phyloP scores from a whole-genome alignment of 2,888 invertebrate species.

The Dolomedes plantarius region DNA sequence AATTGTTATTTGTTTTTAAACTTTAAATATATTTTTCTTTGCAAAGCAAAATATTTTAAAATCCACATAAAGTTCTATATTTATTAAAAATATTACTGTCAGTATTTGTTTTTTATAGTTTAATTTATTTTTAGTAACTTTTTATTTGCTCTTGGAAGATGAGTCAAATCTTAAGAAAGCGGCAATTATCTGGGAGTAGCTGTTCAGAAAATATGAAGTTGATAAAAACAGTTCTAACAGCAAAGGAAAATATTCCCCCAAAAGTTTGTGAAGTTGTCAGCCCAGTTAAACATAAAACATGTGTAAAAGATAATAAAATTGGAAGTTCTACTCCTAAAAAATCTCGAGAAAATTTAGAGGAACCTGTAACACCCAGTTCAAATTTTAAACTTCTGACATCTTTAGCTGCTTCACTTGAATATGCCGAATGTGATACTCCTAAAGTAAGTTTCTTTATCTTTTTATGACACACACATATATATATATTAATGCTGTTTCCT shows the following conservation, averaged over 20 bases:
- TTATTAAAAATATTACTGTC: no score
- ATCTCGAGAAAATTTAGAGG: background rate
- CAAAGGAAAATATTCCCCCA: constrained; percentile 53
- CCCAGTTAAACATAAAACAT: background rate
- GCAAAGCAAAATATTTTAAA: no score
- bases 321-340: constrained; percentile 41
- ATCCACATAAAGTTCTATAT: no score
- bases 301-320: background rate
- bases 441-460: no score
- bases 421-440: constrained; percentile 44
- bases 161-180: background rate
- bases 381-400: constrained; percentile 43
- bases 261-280: background rate
- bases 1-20: no score
- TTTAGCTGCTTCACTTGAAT: constrained; percentile 35
- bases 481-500: no score
- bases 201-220: background rate
- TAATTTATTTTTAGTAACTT: no score
- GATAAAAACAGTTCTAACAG: background rate
- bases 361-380: constrained; percentile 44
- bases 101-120: no score
- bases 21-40: no score
- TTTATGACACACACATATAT: no score
- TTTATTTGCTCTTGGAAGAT: background rate
- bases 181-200: background rate